phyloP scores from a whole-genome alignment of 1,140 invertebrate species.

The Calliopsis andreniformis region DNA sequence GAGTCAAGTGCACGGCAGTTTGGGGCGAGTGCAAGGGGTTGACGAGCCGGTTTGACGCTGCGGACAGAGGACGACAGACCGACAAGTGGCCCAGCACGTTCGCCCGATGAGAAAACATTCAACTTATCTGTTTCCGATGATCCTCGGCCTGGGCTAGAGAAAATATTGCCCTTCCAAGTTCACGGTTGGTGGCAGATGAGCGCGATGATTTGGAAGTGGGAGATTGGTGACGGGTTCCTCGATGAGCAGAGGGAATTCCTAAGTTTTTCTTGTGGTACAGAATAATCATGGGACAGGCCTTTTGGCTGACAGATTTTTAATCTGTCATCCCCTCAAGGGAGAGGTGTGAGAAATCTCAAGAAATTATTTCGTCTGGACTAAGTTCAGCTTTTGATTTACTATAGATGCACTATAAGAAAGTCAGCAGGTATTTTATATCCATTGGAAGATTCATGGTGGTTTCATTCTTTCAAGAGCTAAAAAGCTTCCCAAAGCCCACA shows the following conservation, averaged over 20 bases:
- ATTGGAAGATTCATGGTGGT: too few relatives aligned
- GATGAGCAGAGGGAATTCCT: not conserved
- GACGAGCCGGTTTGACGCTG: constrained; percentile 55
- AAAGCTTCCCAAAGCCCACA: too few relatives aligned
- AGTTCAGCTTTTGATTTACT: too few relatives aligned
- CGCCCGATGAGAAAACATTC: constrained; percentile 61
- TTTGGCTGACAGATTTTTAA: too few relatives aligned
- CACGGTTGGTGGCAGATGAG: not conserved
- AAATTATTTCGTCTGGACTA: too few relatives aligned
- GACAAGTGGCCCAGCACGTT: constrained; percentile 70
- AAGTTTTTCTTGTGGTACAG: not conserved
- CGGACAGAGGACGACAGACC: constrained; percentile 65
- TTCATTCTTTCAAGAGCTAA: too few relatives aligned
- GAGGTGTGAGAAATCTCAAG: too few relatives aligned
- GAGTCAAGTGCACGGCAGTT: constrained; percentile 71
- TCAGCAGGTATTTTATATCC: too few relatives aligned
- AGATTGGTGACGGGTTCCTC: not conserved
- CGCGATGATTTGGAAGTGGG: constrained; percentile 13
- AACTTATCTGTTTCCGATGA: constrained; percentile 47
- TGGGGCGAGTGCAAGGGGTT: constrained; percentile 63
- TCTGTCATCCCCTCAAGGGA: too few relatives aligned
- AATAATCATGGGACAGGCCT: too few relatives aligned
- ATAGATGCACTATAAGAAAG: too few relatives aligned
- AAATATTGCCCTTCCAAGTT: constrained; percentile 46
- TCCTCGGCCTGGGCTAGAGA: constrained; percentile 7